Evolutionary conservation across 2,888 invertebrate species (phyloP).

Genomic region (Rhagophthalmus giganteus): DNA sequence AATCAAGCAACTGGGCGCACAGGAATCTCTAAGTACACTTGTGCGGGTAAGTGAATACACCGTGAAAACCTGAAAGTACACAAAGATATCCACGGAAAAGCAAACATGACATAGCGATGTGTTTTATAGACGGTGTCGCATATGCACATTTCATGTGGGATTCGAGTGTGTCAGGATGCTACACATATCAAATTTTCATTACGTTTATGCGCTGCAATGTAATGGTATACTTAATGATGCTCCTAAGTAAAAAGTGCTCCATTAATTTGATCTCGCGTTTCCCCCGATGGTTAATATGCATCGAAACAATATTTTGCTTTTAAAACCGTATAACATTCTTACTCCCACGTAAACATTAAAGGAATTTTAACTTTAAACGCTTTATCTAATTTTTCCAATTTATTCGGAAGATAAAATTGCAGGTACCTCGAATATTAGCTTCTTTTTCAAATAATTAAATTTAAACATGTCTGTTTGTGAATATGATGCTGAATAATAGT

Average conservation of each 20-base stretch:
- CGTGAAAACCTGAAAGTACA: conserved; percentile 25
- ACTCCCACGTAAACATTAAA: too few relatives aligned
- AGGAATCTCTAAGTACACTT: conserved; percentile 27
- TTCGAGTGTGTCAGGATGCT: conserved; percentile 5
- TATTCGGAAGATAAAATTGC: too few relatives aligned
- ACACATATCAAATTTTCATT: conserved; percentile 17
- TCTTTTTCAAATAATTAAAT: not conserved
- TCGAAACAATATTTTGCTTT: too few relatives aligned
- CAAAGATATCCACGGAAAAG: conserved; percentile 24
- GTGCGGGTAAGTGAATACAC: conserved; percentile 28
- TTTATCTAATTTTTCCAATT: too few relatives aligned
- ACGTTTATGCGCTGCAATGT: conserved; percentile 11
- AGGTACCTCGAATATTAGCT: too few relatives aligned
- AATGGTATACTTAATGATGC: too few relatives aligned
- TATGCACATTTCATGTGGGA: conserved; percentile 13
- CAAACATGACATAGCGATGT: conserved; percentile 22
- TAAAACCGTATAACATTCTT: not conserved
- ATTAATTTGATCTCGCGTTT: too few relatives aligned
- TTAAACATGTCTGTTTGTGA: not conserved
- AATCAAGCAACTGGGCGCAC: conserved; percentile 28
- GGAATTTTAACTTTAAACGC: not conserved
- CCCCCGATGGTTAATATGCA: too few relatives aligned
- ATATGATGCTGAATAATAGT: conserved; percentile 11
- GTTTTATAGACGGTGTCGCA: conserved; percentile 19
- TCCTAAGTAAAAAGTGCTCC: too few relatives aligned